Percentiles rank a stretch among this genome's conserved stretches.
Evolutionary conservation across 1,140 invertebrate species (phyloP).

Genomic region (Drosophila carrolli): DNA sequence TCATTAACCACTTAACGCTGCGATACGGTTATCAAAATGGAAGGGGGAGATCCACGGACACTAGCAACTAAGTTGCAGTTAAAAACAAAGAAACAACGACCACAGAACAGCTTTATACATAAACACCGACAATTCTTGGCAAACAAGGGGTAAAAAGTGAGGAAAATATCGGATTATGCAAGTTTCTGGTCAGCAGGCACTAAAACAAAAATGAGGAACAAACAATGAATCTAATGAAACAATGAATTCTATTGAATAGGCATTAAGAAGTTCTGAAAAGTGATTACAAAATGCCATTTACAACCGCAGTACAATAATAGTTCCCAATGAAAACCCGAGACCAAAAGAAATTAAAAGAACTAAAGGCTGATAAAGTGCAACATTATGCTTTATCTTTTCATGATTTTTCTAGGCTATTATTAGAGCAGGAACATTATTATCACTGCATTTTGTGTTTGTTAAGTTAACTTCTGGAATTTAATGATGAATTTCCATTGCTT

Average conservation of each 20-base stretch:
- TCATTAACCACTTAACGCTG: constrained; percentile 23
- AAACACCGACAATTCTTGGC: constrained; percentile 29
- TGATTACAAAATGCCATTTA: constrained; percentile 27
- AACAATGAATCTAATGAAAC: constrained; percentile 11
- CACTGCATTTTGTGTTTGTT: background rate
- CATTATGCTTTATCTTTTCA: constrained; percentile 8
- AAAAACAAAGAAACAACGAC: constrained; percentile 11
- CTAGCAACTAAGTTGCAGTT: constrained; percentile 38
- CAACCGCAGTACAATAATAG: background rate
- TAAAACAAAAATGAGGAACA: constrained; percentile 13
- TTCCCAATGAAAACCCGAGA: constrained; percentile 3
- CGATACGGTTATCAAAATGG: constrained; percentile 36
- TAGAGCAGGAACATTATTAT: constrained; percentile 4
- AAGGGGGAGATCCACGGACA: background rate
- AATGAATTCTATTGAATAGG: constrained; percentile 53
- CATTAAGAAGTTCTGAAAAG: constrained; percentile 15
- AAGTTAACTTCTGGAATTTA: background rate
- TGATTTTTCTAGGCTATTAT: constrained; percentile 13
- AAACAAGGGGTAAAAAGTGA: constrained; percentile 50
- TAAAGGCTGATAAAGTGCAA: constrained; percentile 11
- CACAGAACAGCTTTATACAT: background rate
- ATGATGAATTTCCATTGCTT: constrained; percentile 1
- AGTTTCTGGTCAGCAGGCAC: constrained; percentile 22
- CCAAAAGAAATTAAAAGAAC: background rate
- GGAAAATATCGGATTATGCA: constrained; percentile 48